Evolutionary conservation across 2,113 vertebrate genomes (phyloP), one percentile per base, ranked within the genome.

Genomic region (Chitala chitala): DNA sequence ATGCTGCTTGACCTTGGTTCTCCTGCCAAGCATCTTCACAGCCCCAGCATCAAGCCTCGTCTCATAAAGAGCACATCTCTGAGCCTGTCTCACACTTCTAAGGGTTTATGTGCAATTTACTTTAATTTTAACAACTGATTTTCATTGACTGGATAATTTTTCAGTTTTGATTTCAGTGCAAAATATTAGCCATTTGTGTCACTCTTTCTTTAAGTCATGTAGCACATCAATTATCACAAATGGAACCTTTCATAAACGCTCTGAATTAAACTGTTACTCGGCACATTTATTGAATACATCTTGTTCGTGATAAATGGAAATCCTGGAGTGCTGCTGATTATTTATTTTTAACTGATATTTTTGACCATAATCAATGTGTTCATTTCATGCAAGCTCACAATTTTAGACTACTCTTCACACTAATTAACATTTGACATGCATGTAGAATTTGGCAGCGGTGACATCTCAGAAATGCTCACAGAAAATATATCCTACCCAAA

Each of bases 401-500:
- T n/a, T n/a, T n/a, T 51, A 51, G 20, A 51, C 10, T 15, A 51
- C 12, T 51, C 10, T 33, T 24, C 56, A n/a, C 56, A 31, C 20
- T 10, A 59, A 15, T n/a, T 59, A 12, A 33, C 26, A 59, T 31
- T 38, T 29, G 3, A 63, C 33, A 63, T n/a, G 17, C 38, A 15
- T 36, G 29, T 6, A 3, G 56, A 17, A 31, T 31, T 59, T 31
- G 33, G 56, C 13, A 33, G 33, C 38, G 15, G 17, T 38, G 59
- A 36, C 8, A 63, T 31, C 5, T 3, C 4, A 63, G 29, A 63
- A 63, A 63, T 38, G 59, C n/a, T 36, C 59, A 63, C 20, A 24
- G 10, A 33, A 72, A 40, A 44, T 36, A 56, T 38, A 31, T 78
- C 94, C 0, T 93, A 99, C 96, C 96, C 95, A 90, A 77, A 85